Percentiles rank a stretch among this genome's conserved stretches.
Conservation (phyloP, 2,113 vertebrate genomes). For the Triplophysa dalaica region DNA sequence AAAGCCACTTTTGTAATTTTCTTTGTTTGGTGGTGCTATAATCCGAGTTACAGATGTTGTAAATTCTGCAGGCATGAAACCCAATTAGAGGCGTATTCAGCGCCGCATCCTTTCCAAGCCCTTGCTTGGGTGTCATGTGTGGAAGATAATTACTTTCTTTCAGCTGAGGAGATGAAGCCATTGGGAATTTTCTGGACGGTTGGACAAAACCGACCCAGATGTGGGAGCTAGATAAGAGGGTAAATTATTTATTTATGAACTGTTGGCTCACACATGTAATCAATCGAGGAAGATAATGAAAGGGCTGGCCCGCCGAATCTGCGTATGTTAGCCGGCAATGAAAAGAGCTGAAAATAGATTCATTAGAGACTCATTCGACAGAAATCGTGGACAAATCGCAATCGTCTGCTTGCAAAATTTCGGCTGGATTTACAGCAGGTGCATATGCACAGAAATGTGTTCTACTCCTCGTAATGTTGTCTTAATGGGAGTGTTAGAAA, state of each 20-base stretch:
- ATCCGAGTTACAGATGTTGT: slow-evolving; percentile 58
- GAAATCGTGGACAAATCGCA: neutral
- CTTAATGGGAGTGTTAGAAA: neutral
- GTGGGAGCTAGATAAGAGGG: slow-evolving; percentile 33
- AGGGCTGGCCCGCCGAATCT: neutral
- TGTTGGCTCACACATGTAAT: slow-evolving; percentile 44
- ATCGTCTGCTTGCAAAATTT: neutral
- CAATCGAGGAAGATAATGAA: slow-evolving; percentile 33
- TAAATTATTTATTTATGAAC: slow-evolving; percentile 45
- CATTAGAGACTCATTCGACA: slow-evolving; percentile 7
- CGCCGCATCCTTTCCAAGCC: slow-evolving; percentile 34
- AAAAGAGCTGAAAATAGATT: slow-evolving; percentile 31
- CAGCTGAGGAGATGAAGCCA: slow-evolving; percentile 30
- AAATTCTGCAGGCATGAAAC: slow-evolving; percentile 51
- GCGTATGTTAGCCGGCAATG: slow-evolving; percentile 15
- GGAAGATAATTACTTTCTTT: slow-evolving; percentile 54
- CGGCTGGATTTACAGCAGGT: neutral
- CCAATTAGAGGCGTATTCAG: slow-evolving; percentile 53
- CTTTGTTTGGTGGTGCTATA: slow-evolving; percentile 55
- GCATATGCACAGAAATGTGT: neutral
- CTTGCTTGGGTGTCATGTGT: slow-evolving; percentile 33
- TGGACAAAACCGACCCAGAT: slow-evolving; percentile 38
- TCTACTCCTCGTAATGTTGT: neutral
- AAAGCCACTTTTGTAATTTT: slow-evolving; percentile 60
- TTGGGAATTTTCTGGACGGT: slow-evolving; percentile 39